Conservation (phyloP, 2,888 invertebrate species). For the Chalcis sispes region DNA sequence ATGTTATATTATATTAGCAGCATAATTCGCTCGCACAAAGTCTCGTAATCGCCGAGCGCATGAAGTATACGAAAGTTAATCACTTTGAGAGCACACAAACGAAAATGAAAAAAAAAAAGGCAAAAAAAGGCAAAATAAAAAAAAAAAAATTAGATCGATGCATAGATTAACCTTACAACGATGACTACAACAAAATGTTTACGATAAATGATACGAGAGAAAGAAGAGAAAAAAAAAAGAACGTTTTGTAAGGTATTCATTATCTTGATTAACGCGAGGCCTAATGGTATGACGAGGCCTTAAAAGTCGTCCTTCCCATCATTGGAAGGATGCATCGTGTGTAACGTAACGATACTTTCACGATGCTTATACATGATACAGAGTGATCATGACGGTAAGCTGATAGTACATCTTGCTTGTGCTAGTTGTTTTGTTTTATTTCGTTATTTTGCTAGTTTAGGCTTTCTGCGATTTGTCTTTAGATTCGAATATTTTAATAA, state of each 20-base stretch:
- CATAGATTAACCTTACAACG: slow-evolving; percentile 33
- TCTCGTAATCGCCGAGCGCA: slow-evolving; percentile 51
- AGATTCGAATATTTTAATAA: not conserved
- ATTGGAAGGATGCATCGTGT: slow-evolving; percentile 56
- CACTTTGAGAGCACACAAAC: slow-evolving; percentile 37
- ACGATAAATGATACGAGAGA: slow-evolving; percentile 18
- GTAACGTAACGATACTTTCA: slow-evolving; percentile 54
- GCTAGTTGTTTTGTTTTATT: slow-evolving; percentile 8
- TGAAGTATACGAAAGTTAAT: slow-evolving; percentile 46
- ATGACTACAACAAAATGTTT: slow-evolving; percentile 25
- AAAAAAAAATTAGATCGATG: slow-evolving; percentile 13
- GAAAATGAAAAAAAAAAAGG: too few relatives aligned
- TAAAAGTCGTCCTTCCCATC: slow-evolving; percentile 42
- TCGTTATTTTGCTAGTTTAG: slow-evolving; percentile 54
- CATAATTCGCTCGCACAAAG: slow-evolving; percentile 40
- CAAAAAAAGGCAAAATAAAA: too few relatives aligned
- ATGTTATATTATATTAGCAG: slow-evolving; percentile 46
- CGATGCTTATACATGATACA: slow-evolving; percentile 45
- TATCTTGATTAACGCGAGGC: slow-evolving; percentile 7
- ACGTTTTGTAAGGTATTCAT: not conserved
- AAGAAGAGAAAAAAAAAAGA: slow-evolving; percentile 8
- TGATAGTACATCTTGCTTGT: slow-evolving; percentile 40
- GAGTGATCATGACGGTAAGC: slow-evolving; percentile 37
- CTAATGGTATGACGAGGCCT: slow-evolving; percentile 19
- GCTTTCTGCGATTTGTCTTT: not conserved